Conservation (phyloP, 1,140 invertebrate species). For the Brachionus angularis region DNA sequence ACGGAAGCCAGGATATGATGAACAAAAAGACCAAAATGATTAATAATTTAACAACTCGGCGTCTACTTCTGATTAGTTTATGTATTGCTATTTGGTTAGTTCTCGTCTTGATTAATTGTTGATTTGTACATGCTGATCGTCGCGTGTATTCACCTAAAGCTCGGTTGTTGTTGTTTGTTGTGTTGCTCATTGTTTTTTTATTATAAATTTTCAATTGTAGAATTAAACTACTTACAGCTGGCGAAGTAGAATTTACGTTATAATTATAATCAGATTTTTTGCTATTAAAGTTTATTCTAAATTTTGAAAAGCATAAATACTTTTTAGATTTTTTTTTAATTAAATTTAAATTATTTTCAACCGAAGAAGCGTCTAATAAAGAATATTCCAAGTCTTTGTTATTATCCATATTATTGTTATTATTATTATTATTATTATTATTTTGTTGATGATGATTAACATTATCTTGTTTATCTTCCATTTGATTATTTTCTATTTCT, state of each 20-base stretch:
- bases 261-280: no score
- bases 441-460: not conserved
- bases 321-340: not conserved
- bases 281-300: no score
- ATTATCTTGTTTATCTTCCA: not conserved
- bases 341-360: conserved; percentile 30
- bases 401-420: not conserved
- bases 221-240: not conserved
- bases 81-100: conserved; percentile 22
- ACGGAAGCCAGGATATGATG: conserved; percentile 26
- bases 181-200: no score
- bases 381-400: conserved; percentile 19
- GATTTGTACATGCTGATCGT: no score
- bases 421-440: not conserved
- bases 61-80: conserved; percentile 35
- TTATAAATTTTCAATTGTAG: not conserved
- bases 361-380: conserved; percentile 13
- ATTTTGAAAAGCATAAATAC: not conserved
- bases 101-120: conserved; percentile 17
- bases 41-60: conserved; percentile 37
- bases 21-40: conserved; percentile 39
- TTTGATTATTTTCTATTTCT: no score
- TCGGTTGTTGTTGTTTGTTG: no score
- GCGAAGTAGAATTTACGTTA: no score
- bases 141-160: no score